These are phyloP conservation scores for Oryzias woworae DNA, from an alignment of 2,113 vertebrate species.

Conservation along the genomic window DNA sequence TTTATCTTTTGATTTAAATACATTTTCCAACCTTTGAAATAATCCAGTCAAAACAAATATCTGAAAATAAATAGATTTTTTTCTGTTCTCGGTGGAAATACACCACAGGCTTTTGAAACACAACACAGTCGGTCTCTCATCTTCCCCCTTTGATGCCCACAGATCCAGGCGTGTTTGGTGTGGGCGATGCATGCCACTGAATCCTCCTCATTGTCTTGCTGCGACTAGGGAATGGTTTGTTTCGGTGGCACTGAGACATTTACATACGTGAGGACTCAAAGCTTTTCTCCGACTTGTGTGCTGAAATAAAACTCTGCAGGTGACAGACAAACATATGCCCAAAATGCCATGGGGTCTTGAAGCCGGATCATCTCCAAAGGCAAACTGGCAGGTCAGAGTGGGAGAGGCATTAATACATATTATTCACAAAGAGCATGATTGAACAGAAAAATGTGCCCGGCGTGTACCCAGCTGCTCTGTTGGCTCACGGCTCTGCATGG, in stretches of 20 bases:
- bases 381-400: slow-evolving; percentile 76
- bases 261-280: slow-evolving; percentile 50
- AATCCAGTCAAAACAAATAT: too few relatives aligned
- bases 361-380: slow-evolving; percentile 78
- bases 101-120: slow-evolving; percentile 11
- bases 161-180: slow-evolving; percentile 28
- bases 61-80: not conserved
- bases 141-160: slow-evolving; percentile 48
- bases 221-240: slow-evolving; percentile 32
- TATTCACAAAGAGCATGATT: slow-evolving; percentile 82
- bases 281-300: slow-evolving; percentile 41
- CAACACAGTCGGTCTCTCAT: slow-evolving; percentile 42
- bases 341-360: slow-evolving; percentile 75
- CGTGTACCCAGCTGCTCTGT: slow-evolving; percentile 73
- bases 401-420: slow-evolving; percentile 73
- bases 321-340: slow-evolving; percentile 74
- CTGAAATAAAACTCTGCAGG: slow-evolving; percentile 70
- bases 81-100: not conserved
- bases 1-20: too few relatives aligned
- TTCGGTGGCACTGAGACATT: slow-evolving; percentile 41
- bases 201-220: slow-evolving; percentile 28
- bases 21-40: too few relatives aligned
- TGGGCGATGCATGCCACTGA: slow-evolving; percentile 38
- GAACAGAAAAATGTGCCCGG: slow-evolving; percentile 78
- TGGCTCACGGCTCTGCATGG: slow-evolving; percentile 60